phyloP scores from a whole-genome alignment of 1,140 invertebrate genomes.

The Magallana gigas region DNA sequence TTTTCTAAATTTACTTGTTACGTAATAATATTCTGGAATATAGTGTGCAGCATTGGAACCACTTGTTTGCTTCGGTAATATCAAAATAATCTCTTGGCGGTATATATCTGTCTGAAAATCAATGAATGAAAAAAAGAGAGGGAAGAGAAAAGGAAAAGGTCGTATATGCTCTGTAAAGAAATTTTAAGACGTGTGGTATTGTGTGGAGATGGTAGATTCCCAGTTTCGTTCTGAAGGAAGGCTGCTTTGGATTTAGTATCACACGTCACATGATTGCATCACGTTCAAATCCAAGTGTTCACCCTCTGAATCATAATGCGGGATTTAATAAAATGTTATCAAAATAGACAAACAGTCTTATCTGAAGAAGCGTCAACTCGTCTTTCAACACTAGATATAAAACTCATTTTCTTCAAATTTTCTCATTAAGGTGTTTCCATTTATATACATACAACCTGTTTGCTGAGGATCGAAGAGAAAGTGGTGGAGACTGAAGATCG shows the following conservation, averaged over 20 bases:
- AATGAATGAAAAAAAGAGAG: conserved; percentile 22
- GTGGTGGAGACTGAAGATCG: not conserved
- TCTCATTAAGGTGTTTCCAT: conserved; percentile 25
- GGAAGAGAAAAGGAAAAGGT: not conserved
- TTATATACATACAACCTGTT: conserved; percentile 12
- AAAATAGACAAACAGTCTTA: conserved; percentile 32
- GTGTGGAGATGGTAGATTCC: not conserved
- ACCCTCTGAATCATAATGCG: conserved; percentile 19
- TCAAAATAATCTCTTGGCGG: not conserved
- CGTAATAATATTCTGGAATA: conserved; percentile 25
- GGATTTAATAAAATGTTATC: conserved; percentile 29
- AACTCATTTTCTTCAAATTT: conserved; percentile 30
- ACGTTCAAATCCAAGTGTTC: conserved; percentile 23
- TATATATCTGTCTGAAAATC: not conserved
- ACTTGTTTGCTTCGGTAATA: not conserved
- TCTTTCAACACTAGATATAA: conserved; percentile 1
- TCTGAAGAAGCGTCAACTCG: conserved; percentile 10
- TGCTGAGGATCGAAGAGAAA: not conserved
- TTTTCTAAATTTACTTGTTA: not conserved
- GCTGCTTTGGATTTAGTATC: conserved; percentile 3
- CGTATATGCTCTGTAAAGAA: not conserved
- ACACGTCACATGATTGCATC: conserved; percentile 19
- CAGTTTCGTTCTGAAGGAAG: conserved; percentile 13
- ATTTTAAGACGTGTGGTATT: conserved; percentile 4
- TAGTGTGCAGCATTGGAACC: not conserved